phyloP scores from a whole-genome alignment of 2,797 vertebrate species.

The Hylomyscus alleni region DNA sequence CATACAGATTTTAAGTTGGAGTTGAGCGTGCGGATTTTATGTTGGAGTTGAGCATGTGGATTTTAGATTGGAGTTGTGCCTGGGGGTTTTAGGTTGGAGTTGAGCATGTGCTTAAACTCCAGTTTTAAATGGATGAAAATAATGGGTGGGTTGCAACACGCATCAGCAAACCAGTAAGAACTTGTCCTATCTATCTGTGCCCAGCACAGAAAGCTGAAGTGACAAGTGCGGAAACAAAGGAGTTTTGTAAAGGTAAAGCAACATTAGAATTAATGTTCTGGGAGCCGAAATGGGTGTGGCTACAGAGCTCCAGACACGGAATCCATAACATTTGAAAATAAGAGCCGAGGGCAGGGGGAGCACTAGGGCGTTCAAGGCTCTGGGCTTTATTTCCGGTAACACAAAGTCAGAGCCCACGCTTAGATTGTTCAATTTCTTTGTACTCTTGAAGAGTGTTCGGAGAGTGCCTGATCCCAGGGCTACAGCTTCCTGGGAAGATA shows the following conservation, averaged over 20 bases:
- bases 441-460: background rate
- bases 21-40: background rate
- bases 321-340: background rate
- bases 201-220: background rate
- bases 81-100: background rate
- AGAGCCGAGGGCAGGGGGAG: background rate
- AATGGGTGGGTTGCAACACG: background rate
- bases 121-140: constrained; percentile 4
- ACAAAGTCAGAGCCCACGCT: background rate
- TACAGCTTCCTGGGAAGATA: background rate
- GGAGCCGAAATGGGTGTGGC: background rate
- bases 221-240: background rate
- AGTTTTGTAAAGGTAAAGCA: background rate
- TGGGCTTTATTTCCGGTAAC: background rate
- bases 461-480: background rate
- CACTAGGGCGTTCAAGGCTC: too few relatives aligned
- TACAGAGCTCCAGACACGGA: background rate
- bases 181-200: background rate
- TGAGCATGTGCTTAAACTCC: background rate
- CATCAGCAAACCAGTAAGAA: background rate
- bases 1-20: background rate
- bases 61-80: background rate
- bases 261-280: background rate
- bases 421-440: background rate
- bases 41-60: background rate